phyloP scores from a whole-genome alignment of 2,113 vertebrate species.

The Todiramphus chloris region DNA sequence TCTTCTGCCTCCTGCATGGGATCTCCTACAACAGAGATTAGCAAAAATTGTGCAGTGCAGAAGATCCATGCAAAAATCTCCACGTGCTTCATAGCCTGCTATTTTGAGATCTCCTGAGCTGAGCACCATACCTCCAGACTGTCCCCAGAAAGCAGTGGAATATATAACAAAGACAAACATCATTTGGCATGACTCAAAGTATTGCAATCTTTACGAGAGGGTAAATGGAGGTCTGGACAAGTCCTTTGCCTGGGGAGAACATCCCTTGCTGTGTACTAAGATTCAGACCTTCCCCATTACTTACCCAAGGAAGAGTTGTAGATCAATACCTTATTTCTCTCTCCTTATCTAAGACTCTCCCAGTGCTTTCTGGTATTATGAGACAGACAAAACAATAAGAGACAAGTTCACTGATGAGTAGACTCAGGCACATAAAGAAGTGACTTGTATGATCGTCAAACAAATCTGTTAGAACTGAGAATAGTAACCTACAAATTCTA shows the following conservation, averaged over 20 bases:
- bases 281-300: neutral
- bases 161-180: neutral
- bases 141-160: neutral
- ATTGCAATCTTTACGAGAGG: neutral
- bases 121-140: neutral
- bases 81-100: neutral
- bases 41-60: neutral
- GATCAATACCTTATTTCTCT: neutral
- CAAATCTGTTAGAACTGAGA: neutral
- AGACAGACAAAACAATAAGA: neutral
- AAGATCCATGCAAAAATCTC: neutral
- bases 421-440: neutral
- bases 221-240: neutral
- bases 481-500: neutral
- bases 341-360: neutral
- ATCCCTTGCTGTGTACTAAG: neutral
- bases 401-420: neutral
- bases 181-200: neutral
- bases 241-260: neutral
- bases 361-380: neutral
- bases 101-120: neutral
- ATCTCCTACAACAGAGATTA: slow-evolving; percentile 1
- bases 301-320: neutral
- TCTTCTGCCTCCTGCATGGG: neutral
- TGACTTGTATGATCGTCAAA: neutral